Conservation (phyloP, 2,888 invertebrate species). For the Patella ulyssiponensis region DNA sequence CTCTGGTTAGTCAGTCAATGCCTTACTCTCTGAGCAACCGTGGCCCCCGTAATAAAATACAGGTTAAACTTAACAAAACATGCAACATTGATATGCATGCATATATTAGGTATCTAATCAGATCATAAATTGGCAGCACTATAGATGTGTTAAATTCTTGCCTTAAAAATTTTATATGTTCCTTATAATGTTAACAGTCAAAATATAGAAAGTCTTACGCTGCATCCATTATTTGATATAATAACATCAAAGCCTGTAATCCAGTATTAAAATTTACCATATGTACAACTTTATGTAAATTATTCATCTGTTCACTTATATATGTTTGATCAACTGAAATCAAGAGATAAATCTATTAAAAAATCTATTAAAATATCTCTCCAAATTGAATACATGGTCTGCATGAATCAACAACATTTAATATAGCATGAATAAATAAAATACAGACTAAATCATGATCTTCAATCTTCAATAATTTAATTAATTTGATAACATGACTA, state of each 20-base stretch:
- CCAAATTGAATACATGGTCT: background rate
- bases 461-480: too few species aligned
- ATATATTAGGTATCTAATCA: too few species aligned
- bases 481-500: too few species aligned
- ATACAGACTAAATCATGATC: background rate
- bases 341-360: background rate
- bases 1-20: too few species aligned
- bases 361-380: background rate
- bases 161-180: too few species aligned
- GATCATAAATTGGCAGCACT: too few species aligned
- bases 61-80: too few species aligned
- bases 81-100: too few species aligned
- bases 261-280: slow-evolving; percentile 82
- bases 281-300: slow-evolving; percentile 87
- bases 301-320: slow-evolving; percentile 79
- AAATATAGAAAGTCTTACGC: slow-evolving; percentile 43
- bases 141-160: too few species aligned
- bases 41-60: too few species aligned
- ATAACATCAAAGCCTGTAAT: slow-evolving; percentile 77
- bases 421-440: background rate
- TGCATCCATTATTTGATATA: slow-evolving; percentile 78
- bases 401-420: background rate
- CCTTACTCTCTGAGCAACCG: too few species aligned
- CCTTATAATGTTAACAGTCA: too few species aligned
- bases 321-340: slow-evolving; percentile 60